phyloP scores from a whole-genome alignment of 2,888 invertebrate genomes.

The Physocephala rufipes region DNA sequence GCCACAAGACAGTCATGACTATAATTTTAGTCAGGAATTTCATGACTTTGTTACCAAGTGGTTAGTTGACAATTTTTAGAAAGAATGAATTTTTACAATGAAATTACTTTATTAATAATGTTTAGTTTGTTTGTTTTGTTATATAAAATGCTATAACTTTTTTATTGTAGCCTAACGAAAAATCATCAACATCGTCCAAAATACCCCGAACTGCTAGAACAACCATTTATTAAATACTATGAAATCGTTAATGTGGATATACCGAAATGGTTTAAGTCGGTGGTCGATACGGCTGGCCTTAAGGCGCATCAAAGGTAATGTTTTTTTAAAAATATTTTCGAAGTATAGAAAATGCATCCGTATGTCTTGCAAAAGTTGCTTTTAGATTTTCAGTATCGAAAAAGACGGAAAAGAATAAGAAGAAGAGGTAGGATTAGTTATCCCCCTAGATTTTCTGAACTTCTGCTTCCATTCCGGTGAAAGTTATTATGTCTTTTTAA shows the following conservation, averaged over 20 bases:
- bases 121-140: neutral
- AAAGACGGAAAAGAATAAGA: too few relatives aligned
- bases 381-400: neutral
- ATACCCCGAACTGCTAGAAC: constrained; percentile 88
- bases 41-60: constrained; percentile 91
- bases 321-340: constrained; percentile 2
- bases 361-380: constrained; percentile 1
- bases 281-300: constrained; percentile 68
- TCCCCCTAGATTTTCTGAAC: constrained; percentile 1
- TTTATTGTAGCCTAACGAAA: constrained; percentile 81
- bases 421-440: constrained; percentile 29
- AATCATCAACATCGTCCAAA: constrained; percentile 94
- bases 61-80: constrained; percentile 69
- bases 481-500: constrained; percentile 22
- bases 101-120: neutral
- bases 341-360: constrained; percentile 3
- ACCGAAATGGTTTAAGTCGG: constrained; percentile 83
- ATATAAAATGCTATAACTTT: neutral
- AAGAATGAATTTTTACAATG: too few relatives aligned
- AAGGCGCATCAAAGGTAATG: constrained; percentile 62
- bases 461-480: constrained; percentile 24
- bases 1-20: constrained; percentile 74
- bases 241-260: constrained; percentile 77
- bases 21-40: constrained; percentile 82
- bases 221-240: constrained; percentile 86